These are phyloP conservation scores for Agonopterix subpropinquella DNA, from an alignment of 2,888 invertebrate species.

Conservation along the genomic window DNA sequence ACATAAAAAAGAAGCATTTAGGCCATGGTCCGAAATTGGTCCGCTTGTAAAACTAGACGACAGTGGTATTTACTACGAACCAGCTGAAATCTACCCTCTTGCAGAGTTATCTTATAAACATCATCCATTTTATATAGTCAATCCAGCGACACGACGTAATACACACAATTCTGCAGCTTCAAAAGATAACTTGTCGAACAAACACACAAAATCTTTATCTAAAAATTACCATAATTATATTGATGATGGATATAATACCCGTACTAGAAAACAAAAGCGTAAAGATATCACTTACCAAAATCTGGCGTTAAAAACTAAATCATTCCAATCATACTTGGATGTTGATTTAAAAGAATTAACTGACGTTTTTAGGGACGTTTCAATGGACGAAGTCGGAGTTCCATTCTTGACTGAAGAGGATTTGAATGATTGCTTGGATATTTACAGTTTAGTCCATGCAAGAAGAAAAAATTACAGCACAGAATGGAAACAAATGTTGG, in stretches of 20 bases:
- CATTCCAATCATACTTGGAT: neutral
- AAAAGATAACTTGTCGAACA: too few species aligned
- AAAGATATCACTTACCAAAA: neutral
- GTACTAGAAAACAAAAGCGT: neutral
- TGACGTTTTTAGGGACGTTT: neutral
- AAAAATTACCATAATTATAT: too few species aligned
- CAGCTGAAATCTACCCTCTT: slow-evolving; percentile 1
- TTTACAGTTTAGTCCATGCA: neutral
- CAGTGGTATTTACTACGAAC: slow-evolving; percentile 3
- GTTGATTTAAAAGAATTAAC: neutral
- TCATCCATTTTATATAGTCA: slow-evolving; percentile 1
- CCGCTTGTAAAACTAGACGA: neutral
- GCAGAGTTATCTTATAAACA: neutral
- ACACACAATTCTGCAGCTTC: too few species aligned
- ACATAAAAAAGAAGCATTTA: neutral
- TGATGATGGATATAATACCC: too few species aligned
- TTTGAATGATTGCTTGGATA: neutral
- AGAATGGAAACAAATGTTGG: neutral
- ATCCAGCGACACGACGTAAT: neutral
- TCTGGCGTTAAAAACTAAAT: neutral
- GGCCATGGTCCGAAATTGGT: neutral
- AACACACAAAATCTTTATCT: too few species aligned
- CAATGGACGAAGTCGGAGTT: neutral
- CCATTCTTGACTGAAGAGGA: neutral
- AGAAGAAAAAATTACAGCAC: neutral